These are phyloP conservation scores for Bufotes viridis DNA, from an alignment of 2,797 vertebrate species.

Conservation along the genomic window DNA sequence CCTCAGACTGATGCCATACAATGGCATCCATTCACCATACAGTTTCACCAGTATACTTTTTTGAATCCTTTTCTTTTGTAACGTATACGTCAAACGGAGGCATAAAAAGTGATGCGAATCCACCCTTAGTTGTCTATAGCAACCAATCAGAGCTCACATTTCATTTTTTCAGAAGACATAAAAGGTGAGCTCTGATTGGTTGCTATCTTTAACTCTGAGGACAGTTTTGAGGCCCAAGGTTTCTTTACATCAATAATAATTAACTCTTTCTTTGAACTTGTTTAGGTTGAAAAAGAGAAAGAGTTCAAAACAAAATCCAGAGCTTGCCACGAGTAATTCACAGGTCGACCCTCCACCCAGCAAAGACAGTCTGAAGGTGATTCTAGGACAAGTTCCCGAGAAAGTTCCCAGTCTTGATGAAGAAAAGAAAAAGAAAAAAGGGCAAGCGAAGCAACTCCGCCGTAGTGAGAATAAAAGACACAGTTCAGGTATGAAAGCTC, in stretches of 20 bases:
- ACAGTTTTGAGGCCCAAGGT: background rate
- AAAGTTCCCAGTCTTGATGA: constrained; percentile 67
- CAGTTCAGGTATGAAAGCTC: constrained; percentile 68
- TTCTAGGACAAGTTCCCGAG: constrained; percentile 71
- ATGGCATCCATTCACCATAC: no score
- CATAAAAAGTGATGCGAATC: no score
- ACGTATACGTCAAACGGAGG: no score
- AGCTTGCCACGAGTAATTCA: constrained; percentile 67
- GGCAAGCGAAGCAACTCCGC: constrained; percentile 76
- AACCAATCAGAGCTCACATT: no score
- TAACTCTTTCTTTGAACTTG: background rate
- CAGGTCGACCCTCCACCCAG: constrained; percentile 65
- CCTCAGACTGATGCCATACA: no score
- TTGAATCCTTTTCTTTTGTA: no score
- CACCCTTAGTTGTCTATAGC: no score
- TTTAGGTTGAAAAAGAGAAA: constrained; percentile 80
- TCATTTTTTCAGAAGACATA: no score
- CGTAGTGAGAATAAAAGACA: constrained; percentile 80
- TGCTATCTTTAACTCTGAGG: no score
- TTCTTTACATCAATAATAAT: background rate
- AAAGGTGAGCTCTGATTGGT: no score
- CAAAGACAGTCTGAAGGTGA: constrained; percentile 71
- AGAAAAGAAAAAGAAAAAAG: constrained; percentile 78
- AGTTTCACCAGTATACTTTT: no score
- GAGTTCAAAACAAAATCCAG: constrained; percentile 75